Conservation (phyloP, 2,113 vertebrate species). For the Apteryx mantelli region DNA sequence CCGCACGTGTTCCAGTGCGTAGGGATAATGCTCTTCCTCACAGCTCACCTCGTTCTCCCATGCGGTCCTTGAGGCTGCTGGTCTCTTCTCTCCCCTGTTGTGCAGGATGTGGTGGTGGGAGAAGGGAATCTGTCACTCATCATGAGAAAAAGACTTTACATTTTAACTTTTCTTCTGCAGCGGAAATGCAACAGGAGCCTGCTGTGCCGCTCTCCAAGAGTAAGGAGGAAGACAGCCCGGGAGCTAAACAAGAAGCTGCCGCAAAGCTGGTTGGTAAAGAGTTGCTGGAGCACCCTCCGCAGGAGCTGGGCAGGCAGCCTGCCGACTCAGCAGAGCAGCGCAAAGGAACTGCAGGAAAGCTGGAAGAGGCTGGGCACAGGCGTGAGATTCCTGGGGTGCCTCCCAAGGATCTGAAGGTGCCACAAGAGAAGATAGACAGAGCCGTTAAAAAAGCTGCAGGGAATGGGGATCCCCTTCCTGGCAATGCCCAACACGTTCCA, state of each 20-base stretch:
- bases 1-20: rapidly evolving
- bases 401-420: slow-evolving; percentile 8
- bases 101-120: not conserved
- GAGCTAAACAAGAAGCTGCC: not conserved
- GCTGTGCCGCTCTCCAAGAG: not conserved
- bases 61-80: rapidly evolving
- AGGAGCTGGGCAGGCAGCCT: not conserved
- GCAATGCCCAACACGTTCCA: not conserved
- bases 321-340: not conserved
- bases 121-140: rapidly evolving
- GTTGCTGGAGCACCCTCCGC: not conserved
- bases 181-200: slow-evolving; percentile 23
- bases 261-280: not conserved
- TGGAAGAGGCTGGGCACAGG: not conserved
- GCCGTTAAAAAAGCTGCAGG: not conserved
- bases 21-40: not conserved
- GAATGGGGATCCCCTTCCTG: not conserved
- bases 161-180: not conserved
- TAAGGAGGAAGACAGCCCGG: slow-evolving; percentile 29
- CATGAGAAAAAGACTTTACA: not conserved
- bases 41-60: rapidly evolving
- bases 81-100: not conserved
- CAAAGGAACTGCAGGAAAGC: not conserved
- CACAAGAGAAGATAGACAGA: not conserved
- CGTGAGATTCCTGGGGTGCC: not conserved